A percentile compares a stretch with the other conserved stretches of the same genome.
These are phyloP conservation scores for Sciurus vulgaris DNA, from an alignment of 2,797 vertebrate genomes.

Conservation along the genomic window DNA sequence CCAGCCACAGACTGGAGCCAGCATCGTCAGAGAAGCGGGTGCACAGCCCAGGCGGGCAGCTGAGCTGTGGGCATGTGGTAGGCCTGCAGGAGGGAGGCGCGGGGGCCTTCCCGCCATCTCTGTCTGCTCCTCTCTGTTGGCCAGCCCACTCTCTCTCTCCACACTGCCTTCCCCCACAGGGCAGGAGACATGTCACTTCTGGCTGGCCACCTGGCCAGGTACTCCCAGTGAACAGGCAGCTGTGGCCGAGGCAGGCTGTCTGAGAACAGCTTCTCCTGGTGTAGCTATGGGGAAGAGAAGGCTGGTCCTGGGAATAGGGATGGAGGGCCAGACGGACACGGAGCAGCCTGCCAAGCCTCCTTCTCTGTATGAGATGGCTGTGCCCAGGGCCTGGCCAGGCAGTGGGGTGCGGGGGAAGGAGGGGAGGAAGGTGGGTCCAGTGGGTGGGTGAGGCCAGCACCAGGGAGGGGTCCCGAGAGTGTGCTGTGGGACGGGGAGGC, in stretches of 20 bases:
- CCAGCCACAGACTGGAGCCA: background rate
- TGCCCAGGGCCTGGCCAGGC: rapidly evolving
- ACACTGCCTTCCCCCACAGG: background rate
- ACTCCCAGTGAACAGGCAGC: background rate
- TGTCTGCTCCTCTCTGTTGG: background rate
- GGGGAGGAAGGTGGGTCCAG: rapidly evolving
- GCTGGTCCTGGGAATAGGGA: rapidly evolving
- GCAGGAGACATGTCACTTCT: background rate
- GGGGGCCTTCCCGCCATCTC: background rate
- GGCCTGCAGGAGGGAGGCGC: background rate
- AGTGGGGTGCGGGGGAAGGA: background rate
- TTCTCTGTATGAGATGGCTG: rapidly evolving
- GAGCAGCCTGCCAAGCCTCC: background rate
- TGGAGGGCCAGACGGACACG: background rate
- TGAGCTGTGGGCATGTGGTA: too few species aligned
- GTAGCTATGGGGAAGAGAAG: rapidly evolving
- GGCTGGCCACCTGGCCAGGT: background rate
- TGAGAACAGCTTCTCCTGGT: background rate
- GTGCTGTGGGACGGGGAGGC: background rate
- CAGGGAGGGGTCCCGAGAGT: background rate
- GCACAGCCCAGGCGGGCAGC: background rate
- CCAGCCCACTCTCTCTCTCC: background rate
- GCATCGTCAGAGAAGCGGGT: background rate
- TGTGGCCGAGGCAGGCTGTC: background rate
- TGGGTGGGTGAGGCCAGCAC: background rate